phyloP scores from a whole-genome alignment of 2,888 invertebrate species.

The Mystacides longicornis region DNA sequence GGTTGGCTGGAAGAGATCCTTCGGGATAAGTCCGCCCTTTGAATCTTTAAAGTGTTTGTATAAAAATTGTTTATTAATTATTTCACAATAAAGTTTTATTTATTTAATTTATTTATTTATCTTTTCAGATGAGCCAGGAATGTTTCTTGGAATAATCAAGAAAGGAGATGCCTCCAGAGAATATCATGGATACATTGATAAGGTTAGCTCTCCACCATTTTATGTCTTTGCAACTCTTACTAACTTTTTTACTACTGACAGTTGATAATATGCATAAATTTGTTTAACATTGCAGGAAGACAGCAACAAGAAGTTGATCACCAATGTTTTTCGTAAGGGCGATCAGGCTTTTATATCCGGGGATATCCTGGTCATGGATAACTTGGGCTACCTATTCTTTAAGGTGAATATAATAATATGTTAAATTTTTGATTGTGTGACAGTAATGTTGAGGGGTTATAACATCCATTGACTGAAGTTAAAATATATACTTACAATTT shows the following conservation, averaged over 20 bases:
- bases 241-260: background rate
- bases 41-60: too few relatives aligned
- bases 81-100: too few relatives aligned
- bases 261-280: background rate
- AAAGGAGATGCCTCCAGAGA: constrained; percentile 57
- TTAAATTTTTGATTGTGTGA: too few relatives aligned
- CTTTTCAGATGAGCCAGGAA: constrained; percentile 68
- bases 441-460: background rate
- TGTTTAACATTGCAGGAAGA: constrained; percentile 47
- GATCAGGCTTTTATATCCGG: constrained; percentile 88
- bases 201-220: constrained; percentile 33
- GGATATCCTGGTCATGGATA: constrained; percentile 85
- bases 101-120: background rate
- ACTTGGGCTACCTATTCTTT: constrained; percentile 90
- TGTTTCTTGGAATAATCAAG: constrained; percentile 70
- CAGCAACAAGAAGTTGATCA: constrained; percentile 76
- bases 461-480: background rate
- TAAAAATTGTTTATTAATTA: too few relatives aligned
- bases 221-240: background rate
- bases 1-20: too few relatives aligned
- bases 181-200: constrained; percentile 53
- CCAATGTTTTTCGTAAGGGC: constrained; percentile 74
- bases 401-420: constrained; percentile 33
- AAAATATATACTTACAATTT: background rate
- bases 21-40: too few relatives aligned